Evolutionary conservation across 2,113 vertebrate genomes (phyloP), one percentile per base, ranked within the genome.

Genomic region (Oplegnathus fasciatus): DNA sequence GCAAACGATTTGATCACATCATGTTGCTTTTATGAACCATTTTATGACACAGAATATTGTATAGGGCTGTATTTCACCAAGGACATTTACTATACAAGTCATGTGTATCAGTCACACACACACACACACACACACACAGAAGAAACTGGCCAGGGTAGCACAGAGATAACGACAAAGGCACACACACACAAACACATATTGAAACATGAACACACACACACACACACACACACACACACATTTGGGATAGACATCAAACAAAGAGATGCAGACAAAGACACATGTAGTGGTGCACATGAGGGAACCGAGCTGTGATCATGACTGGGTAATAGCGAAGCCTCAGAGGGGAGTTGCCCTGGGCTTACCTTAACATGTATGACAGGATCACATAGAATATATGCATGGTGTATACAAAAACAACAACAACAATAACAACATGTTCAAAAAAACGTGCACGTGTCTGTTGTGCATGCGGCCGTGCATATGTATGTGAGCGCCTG

Each of bases 381-480:
- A 2, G 73, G 80, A 91, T 94, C 88, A 88, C 80, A 91, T 68
- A 67, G 89, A 94, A 91, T 93, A 85, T 82, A 91, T 93, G 55
- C 84, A 88, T 89, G 75, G 40, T 83, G 78, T 81, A 37, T 71
- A 85, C 79, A 88, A 88, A 90, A n/a, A n/a, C n/a, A n/a, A 87
- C 78, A 91, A 91, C 68, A 90, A 88, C 78, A 88, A 61, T 26
- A 78, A 71, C n/a, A 88, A 82, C 61, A 79, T 62, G 73, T 65
- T 58, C 26, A 58, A 82, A 50, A 62, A 48, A 6, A 28, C 6
- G 0, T 52, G 46, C 50, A 46, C 37, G 70, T 22, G n/a, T 61
- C 70, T 37, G 20, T 30, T 24, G 54, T 57, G 26, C 46, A 30
- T 8, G 60, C n/a, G 32, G 10, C 64, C 42, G 17, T 66, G 68